Evolutionary conservation across 2,888 invertebrate species (phyloP), one percentile per base, ranked within the genome.

Genomic region (Macrophya annulata): DNA sequence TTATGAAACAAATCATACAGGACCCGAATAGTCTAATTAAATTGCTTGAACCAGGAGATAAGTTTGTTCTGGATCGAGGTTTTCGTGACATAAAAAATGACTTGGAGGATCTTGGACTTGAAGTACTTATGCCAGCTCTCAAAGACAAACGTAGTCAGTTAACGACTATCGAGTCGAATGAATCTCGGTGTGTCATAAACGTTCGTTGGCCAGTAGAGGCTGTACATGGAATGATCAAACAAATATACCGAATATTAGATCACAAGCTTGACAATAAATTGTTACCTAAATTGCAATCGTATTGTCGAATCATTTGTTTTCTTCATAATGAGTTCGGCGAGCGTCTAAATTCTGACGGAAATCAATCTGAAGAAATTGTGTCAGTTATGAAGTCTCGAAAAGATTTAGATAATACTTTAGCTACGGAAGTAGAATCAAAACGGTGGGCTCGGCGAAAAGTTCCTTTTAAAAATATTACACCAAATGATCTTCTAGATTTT

Each of bases 181-280:
- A 87, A 37, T 87, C 88, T n/a, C 86, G 88, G 4, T 86, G 84
- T n/a, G 86, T 87, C 2, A 88, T 86, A 31, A 88, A 88, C 87
- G 10, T 88, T n/a, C 85, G 87, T 51, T 89, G 88, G 87, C 85
- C 65, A 10, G 87, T 88, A 0, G 88, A 89, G 85, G 87, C 88
- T 0, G 85, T 89, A 0, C 88, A 90, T 82, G 89, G 88, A 9
- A 85, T 86, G 9, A 74, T 90, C 1, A 84, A 84, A 2, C 25
- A 84, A 51, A 88, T 87, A 43, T 88, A 76, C 83, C 25, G 76
- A n/a, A n/a, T 88, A 12, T 62, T 87, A 10, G 85, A 88, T 83
- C 48, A 85, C 17, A 55, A 87, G 76, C 15, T 86, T 12, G 84
- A 87, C n/a, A 88, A 88, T 81, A 88, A 86, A 40, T 71, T 88